These are phyloP conservation scores for Zaprionus lineosus DNA, from an alignment of 2,888 invertebrate genomes.

Conservation along the genomic window DNA sequence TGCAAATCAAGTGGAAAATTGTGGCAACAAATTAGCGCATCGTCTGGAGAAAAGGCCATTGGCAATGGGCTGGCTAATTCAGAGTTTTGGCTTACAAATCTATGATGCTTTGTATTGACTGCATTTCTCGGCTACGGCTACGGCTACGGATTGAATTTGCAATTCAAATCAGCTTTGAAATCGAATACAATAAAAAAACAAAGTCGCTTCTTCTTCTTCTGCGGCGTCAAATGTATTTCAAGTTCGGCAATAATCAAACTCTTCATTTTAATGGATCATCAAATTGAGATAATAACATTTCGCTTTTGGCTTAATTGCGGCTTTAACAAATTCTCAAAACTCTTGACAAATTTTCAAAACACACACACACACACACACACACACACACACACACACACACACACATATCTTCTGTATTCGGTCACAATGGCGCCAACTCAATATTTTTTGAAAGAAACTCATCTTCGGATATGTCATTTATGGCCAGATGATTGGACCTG, in stretches of 20 bases:
- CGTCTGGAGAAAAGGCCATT: conserved; percentile 39
- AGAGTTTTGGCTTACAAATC: conserved; percentile 59
- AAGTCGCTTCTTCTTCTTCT: conserved; percentile 8
- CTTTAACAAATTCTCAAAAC: conserved; percentile 51
- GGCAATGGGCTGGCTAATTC: conserved; percentile 34
- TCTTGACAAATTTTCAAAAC: conserved; percentile 53
- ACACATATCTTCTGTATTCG: too few relatives aligned
- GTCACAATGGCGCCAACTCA: too few relatives aligned
- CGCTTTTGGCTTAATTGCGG: conserved; percentile 62
- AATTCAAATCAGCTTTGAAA: conserved; percentile 64
- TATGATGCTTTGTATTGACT: conserved; percentile 66
- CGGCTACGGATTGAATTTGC: conserved; percentile 57
- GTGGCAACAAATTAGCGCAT: conserved; percentile 75
- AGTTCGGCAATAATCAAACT: conserved; percentile 44
- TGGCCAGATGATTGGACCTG: too few relatives aligned
- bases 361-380: too few relatives aligned
- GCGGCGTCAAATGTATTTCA: conserved; percentile 52
- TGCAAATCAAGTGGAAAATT: conserved; percentile 70
- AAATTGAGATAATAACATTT: conserved; percentile 65
- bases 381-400: neutral
- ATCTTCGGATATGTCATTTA: too few relatives aligned
- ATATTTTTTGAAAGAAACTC: too few relatives aligned
- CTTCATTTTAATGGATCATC: conserved; percentile 70
- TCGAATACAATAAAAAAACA: conserved; percentile 23
- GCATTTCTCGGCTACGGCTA: too few relatives aligned